Base-by-base conservation (phyloP, 2,888 invertebrate genomes). In the Amblyteles armatorius region DNA sequence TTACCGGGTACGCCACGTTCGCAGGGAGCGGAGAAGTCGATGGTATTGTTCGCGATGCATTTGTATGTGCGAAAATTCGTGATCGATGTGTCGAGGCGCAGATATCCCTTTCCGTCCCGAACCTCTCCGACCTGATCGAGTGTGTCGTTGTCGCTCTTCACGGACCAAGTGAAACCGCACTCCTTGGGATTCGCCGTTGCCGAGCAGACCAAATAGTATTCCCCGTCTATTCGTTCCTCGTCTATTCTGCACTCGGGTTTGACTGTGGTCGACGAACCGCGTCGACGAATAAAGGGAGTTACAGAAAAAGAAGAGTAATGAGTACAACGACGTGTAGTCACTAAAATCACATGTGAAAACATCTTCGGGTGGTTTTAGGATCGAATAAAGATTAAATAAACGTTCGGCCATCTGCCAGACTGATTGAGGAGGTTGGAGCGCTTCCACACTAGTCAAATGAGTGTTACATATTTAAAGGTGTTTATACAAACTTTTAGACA, bases 201-300 rank as follows among this genome's bases (percentile, higher is more conserved):
- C 29, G 96, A 96, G 94, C 98, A 98, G 55, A 97, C 96, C 76
- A 98, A 94, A 78, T 97, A 96, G 92, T 97, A 96, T 87, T 96
- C 95, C 40, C 97, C 97, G 84, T 97, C 95, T 76, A 96, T 95
- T 91, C 97, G 96, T 55, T 95, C 95, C 90, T 96, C 96, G 86
- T 96, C 96, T 90, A 98, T 97, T 76, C 96, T 96, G 92, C 98
- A 98, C 90, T 97, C 97, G 0, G 98, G 98, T 89, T 97, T 96
- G 94, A 96, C 98, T 98, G 94, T 16, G 76, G 86, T 86, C 19
- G n/a, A 65, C 36, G 52, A 26, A 36, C 65, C n/a, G 26, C 50
- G 26, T 40, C 22, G 26, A 80, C 26, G 65, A 68, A 36, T 55
- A 48, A 22, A 79, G 52, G 68, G 48, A 50, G 52, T 52, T n/a